phyloP scores from a whole-genome alignment of 92 coral and sea anemone genomes.

The Muricea muricata region DNA sequence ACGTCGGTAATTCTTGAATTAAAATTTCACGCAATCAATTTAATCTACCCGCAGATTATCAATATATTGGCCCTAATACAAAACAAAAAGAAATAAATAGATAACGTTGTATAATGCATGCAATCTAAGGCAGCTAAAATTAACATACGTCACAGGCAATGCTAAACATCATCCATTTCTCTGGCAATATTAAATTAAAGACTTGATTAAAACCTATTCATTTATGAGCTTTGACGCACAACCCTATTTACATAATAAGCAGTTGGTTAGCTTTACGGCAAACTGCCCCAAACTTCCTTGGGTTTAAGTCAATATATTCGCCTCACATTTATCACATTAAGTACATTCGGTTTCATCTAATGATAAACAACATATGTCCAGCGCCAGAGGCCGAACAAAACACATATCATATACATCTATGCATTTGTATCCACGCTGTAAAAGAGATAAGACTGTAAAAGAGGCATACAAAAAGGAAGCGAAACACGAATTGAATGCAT shows the following conservation, averaged over 20 bases:
- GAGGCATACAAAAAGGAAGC: too few species aligned
- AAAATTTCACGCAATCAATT: too few species aligned
- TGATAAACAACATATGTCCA: neutral
- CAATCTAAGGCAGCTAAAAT: slow-evolving; percentile 6
- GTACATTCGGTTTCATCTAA: neutral
- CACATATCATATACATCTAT: too few species aligned
- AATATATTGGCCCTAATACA: neutral
- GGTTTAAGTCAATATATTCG: too few species aligned
- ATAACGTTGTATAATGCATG: neutral
- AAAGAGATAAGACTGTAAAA: too few species aligned
- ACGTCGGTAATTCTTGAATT: too few species aligned
- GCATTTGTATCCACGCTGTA: too few species aligned
- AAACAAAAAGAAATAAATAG: neutral
- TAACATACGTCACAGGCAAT: neutral
- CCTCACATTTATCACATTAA: neutral
- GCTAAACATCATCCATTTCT: neutral
- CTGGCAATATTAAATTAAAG: neutral
- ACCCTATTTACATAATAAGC: neutral
- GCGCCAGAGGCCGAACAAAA: too few species aligned
- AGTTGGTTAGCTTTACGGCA: neutral
- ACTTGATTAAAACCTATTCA: neutral
- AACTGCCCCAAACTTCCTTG: too few species aligned
- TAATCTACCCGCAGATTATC: too few species aligned
- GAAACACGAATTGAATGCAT: too few species aligned
- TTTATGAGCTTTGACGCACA: neutral